Evolutionary conservation across 2,113 vertebrate genomes (phyloP).

Genomic region (Bambusicola thoracicus): DNA sequence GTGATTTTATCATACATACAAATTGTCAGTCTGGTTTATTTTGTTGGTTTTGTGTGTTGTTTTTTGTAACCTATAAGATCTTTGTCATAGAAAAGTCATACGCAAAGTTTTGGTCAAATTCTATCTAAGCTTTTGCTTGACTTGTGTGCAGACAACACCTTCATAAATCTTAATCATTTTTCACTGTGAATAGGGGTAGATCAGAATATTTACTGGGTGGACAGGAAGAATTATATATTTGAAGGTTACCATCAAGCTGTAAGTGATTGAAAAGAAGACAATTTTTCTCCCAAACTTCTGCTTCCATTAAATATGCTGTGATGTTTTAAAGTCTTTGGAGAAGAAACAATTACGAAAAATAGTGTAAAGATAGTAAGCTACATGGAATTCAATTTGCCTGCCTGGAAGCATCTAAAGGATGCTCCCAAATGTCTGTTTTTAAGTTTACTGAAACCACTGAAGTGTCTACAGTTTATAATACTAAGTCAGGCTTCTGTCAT

Average conservation of each 20-base stretch:
- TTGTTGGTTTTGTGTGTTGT: neutral
- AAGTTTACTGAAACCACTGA: neutral
- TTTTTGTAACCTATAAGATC: neutral
- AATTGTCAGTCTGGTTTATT: neutral
- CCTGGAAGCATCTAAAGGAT: neutral
- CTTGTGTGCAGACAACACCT: neutral
- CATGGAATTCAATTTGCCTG: neutral
- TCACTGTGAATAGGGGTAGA: neutral
- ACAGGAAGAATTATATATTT: neutral
- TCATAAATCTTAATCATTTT: neutral
- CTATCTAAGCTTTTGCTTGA: neutral
- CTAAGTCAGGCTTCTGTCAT: neutral
- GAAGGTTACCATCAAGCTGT: neutral
- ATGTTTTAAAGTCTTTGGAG: neutral
- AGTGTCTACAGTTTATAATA: neutral
- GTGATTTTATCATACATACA: neutral
- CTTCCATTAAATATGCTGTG: neutral
- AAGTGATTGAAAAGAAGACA: neutral
- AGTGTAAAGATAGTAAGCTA: neutral
- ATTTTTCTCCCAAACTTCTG: neutral
- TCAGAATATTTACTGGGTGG: neutral
- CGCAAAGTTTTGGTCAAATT: neutral
- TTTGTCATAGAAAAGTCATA: neutral
- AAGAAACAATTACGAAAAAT: neutral
- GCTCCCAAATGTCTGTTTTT: neutral